Evolutionary conservation across 2,888 invertebrate genomes (phyloP).

Genomic region (Coelogynopora nodosa): DNA sequence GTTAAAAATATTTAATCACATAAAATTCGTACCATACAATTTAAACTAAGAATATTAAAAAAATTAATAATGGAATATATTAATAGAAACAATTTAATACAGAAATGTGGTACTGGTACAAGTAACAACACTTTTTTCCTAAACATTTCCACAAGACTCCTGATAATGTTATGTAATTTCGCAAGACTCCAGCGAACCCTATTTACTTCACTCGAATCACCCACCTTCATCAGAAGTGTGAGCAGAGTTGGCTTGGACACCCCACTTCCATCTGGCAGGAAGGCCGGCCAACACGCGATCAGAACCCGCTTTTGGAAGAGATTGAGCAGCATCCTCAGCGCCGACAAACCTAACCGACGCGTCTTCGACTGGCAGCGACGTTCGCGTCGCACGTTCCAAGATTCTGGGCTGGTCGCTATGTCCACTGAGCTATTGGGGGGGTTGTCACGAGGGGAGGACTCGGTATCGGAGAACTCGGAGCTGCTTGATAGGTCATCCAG

Average conservation of each 20-base stretch:
- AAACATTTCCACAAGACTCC: too few relatives aligned
- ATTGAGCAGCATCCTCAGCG: background rate
- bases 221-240: slow-evolving; percentile 1
- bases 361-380: background rate
- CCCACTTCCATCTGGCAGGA: background rate
- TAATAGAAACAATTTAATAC: too few relatives aligned
- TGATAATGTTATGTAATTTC: too few relatives aligned
- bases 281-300: slow-evolving; percentile 10
- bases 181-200: too few relatives aligned
- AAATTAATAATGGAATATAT: too few relatives aligned
- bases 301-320: background rate
- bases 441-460: background rate
- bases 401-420: background rate
- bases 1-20: too few relatives aligned
- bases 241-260: background rate
- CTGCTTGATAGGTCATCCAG: background rate
- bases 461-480: background rate
- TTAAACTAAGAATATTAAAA: too few relatives aligned
- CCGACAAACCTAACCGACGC: background rate
- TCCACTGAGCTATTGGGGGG: background rate
- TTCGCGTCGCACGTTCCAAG: background rate
- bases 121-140: too few relatives aligned
- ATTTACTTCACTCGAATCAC: too few relatives aligned
- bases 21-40: too few relatives aligned
- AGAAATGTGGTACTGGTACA: too few relatives aligned